Conservation (phyloP, 2,888 invertebrate species). For the Tethea ocularis region DNA sequence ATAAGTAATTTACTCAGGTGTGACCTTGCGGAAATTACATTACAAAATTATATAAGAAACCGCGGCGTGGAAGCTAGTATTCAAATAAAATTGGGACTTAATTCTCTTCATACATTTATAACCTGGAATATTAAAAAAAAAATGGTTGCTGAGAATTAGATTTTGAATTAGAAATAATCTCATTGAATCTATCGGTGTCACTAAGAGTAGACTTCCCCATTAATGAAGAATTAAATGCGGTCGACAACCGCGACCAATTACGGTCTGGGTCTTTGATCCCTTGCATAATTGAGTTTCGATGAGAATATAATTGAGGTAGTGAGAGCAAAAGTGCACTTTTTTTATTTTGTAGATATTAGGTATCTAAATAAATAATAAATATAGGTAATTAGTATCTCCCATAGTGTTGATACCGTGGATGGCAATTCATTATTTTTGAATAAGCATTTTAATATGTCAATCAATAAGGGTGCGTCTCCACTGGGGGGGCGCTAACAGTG, state of each 20-base stretch:
- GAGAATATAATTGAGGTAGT: constrained; percentile 13
- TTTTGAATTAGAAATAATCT: neutral
- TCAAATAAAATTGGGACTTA: no score
- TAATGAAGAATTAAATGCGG: constrained; percentile 44
- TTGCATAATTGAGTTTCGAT: constrained; percentile 43
- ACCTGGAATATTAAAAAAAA: neutral
- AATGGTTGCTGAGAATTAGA: neutral
- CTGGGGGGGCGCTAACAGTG: no score
- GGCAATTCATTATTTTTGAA: no score
- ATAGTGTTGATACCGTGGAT: no score
- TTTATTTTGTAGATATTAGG: neutral
- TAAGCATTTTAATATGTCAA: no score
- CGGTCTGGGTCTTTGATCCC: constrained; percentile 41
- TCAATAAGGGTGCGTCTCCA: no score
- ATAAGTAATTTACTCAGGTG: no score
- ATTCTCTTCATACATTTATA: neutral
- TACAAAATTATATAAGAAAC: no score
- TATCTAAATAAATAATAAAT: no score
- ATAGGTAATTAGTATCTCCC: no score
- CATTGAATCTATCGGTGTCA: constrained; percentile 1
- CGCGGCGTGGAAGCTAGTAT: no score
- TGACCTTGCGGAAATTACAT: no score
- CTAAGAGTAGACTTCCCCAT: neutral
- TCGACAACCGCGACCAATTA: constrained; percentile 44
- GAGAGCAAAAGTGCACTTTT: neutral